phyloP scores from a whole-genome alignment of 92 coral and sea anemone species.

The Isaurus tuberculatus region DNA sequence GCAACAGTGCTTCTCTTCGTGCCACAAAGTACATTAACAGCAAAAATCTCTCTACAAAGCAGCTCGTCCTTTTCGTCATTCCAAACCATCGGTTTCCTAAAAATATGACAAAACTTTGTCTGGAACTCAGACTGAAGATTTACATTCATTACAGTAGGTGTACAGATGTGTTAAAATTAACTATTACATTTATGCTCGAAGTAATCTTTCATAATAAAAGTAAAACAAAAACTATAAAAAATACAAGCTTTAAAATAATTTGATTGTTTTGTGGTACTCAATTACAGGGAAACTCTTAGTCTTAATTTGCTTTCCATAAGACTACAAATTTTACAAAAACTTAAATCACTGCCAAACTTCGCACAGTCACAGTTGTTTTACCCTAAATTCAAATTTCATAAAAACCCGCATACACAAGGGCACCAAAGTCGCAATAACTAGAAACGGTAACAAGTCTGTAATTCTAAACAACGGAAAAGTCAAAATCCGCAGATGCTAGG shows the following conservation, averaged over 20 bases:
- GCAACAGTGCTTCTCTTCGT: constrained; percentile 31
- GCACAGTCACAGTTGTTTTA: neutral
- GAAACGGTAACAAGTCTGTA: too few relatives aligned
- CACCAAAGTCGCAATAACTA: too few relatives aligned
- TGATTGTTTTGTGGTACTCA: constrained; percentile 8
- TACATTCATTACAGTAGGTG: constrained; percentile 15
- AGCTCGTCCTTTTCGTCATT: constrained; percentile 48
- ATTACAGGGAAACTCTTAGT: neutral
- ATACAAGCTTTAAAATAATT: constrained; percentile 21
- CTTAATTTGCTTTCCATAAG: constrained; percentile 1
- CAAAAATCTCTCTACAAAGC: constrained; percentile 48
- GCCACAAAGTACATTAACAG: constrained; percentile 25
- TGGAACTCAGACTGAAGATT: constrained; percentile 9
- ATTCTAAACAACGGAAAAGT: too few relatives aligned
- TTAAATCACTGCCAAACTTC: constrained; percentile 5
- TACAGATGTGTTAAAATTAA: constrained; percentile 13
- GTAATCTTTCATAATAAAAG: constrained; percentile 9
- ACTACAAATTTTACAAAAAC: constrained; percentile 11
- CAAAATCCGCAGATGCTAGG: too few relatives aligned
- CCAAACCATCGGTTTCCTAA: constrained; percentile 49
- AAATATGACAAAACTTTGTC: constrained; percentile 15
- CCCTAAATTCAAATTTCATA: too few relatives aligned
- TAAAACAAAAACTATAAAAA: constrained; percentile 20
- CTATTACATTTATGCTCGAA: neutral
- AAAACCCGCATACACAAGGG: too few relatives aligned